Base-by-base conservation (phyloP, 2,888 invertebrate genomes). In the Pasiphila rectangulata region DNA sequence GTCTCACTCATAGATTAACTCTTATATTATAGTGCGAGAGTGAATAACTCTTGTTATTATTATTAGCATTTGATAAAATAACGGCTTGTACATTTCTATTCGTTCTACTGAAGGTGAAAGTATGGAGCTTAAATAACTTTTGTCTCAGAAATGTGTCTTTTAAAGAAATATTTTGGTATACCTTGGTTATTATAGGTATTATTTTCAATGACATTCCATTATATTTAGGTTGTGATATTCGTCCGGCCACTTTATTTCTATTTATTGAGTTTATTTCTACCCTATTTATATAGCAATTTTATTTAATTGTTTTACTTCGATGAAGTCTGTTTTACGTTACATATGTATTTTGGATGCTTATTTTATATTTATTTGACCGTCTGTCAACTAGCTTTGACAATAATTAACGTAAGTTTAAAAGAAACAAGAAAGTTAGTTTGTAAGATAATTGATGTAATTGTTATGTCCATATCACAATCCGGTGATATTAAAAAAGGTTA, bases 381-480 rank as follows among this genome's bases (percentile, higher is more conserved):
- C 54, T 57, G 66, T 66, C 69, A 63, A 64, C 56, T 63, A 64
- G 61, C 57, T 64, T 72, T 75, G 81, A 79, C 80, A 80, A 80
- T 81, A 79, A 78, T 59, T 63, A 59, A 53, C 39, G 40, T 62
- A 57, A 56, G 41, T 47, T 36, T 63, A n/a, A n/a, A n/a, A n/a
- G n/a, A n/a, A n/a, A n/a, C n/a, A n/a, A n/a, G n/a, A n/a, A n/a
- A n/a, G n/a, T n/a, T n/a, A n/a, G n/a, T n/a, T n/a, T n/a, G n/a
- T n/a, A 63, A 57, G 61, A 58, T 58, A 58, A 27, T 41, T 3
- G 36, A 54, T 51, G 27, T 51, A 53, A 47, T 53, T 52, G 36
- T 30, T 63, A 64, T 61, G 59, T 63, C 54, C 69, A 73, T 69
- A 70, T 73, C 66, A 68, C 60, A 54, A 57, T 57, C n/a, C 49